Conservation (phyloP, 64 coral and sea anemone species). For the Cladopsammia gracilis region DNA sequence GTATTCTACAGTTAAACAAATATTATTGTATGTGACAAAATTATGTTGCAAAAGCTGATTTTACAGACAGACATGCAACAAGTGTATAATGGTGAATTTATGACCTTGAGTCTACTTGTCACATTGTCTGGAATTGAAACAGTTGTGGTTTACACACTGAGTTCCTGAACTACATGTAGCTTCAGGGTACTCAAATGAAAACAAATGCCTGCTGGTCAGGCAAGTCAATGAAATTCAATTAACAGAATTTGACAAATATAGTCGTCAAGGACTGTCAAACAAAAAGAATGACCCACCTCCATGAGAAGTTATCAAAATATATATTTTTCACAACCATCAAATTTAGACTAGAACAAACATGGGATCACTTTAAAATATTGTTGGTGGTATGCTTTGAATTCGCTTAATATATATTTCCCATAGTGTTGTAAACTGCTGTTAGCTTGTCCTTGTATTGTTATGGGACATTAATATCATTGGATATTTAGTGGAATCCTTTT, state of each 20-base stretch:
- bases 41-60: neutral
- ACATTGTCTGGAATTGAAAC: constrained; percentile 2
- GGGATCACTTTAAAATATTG: neutral
- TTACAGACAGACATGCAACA: neutral
- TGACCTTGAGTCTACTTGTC: neutral
- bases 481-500: neutral
- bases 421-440: neutral
- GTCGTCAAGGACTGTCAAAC: constrained; percentile 26
- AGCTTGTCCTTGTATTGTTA: constrained; percentile 6
- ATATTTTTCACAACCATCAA: constrained; percentile 42
- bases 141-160: neutral
- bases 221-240: constrained; percentile 11
- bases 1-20: neutral
- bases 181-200: neutral
- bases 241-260: constrained; percentile 2
- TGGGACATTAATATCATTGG: neutral
- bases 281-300: constrained; percentile 23
- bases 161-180: neutral
- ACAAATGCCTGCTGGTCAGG: constrained; percentile 32
- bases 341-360: neutral
- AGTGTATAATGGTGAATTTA: neutral
- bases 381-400: neutral
- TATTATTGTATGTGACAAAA: neutral
- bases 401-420: neutral
- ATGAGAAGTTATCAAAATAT: constrained; percentile 34